These are phyloP conservation scores for Spicauda simplicius DNA, from an alignment of 2,888 invertebrate genomes.

Conservation along the genomic window DNA sequence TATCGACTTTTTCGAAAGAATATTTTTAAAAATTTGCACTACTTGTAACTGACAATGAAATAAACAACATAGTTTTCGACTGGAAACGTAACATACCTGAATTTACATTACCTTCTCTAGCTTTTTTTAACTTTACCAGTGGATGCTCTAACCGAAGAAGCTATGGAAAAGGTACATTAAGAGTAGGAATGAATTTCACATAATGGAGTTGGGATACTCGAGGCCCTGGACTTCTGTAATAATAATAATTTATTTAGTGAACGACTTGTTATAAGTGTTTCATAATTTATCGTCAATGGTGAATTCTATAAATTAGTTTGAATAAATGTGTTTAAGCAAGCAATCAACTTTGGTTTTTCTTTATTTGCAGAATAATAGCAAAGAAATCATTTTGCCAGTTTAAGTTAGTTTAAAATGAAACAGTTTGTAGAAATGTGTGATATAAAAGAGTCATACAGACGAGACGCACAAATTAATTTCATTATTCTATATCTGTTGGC, in stretches of 20 bases:
- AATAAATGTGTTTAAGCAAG: neutral
- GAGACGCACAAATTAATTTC: too few relatives aligned
- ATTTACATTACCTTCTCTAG: constrained; percentile 35
- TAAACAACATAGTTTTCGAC: constrained; percentile 6
- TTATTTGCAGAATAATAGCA: neutral
- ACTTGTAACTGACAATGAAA: neutral
- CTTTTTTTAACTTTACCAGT: constrained; percentile 10
- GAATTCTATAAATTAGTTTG: too few relatives aligned
- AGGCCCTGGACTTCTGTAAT: constrained; percentile 61
- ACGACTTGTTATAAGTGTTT: neutral
- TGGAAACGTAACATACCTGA: constrained; percentile 32
- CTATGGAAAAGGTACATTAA: constrained; percentile 46
- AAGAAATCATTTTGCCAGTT: neutral
- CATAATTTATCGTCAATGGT: neutral
- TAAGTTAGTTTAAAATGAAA: too few relatives aligned
- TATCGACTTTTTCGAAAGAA: constrained; percentile 32
- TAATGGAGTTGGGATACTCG: constrained; percentile 47
- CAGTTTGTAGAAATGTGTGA: too few relatives aligned
- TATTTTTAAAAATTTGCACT: neutral
- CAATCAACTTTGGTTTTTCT: too few relatives aligned
- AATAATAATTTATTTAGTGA: constrained; percentile 48
- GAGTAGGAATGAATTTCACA: constrained; percentile 26
- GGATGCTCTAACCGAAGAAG: constrained; percentile 39
- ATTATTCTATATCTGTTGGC: too few relatives aligned
- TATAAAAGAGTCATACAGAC: too few relatives aligned